These are phyloP conservation scores for Leuctra nigra DNA, from an alignment of 2,888 invertebrate species.

Conservation along the genomic window DNA sequence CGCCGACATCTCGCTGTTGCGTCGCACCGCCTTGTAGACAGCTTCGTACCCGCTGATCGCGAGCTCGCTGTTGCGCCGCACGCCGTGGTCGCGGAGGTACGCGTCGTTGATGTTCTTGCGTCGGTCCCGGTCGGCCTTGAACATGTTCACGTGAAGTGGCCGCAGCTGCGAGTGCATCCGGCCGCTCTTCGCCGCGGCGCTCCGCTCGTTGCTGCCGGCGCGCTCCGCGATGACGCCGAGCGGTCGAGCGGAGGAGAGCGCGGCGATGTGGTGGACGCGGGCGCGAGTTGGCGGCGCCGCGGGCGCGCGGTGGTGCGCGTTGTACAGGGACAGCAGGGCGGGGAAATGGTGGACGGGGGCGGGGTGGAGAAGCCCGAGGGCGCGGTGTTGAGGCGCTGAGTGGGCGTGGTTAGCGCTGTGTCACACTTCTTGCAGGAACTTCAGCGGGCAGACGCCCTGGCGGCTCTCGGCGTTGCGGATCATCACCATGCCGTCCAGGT, in stretches of 20 bases:
- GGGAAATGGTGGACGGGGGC: background rate
- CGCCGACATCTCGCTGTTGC: no score
- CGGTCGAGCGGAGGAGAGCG: conserved; percentile 47
- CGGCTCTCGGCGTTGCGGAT: conserved; percentile 89
- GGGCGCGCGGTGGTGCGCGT: background rate
- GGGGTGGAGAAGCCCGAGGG: no score
- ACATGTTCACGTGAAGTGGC: conserved; percentile 2
- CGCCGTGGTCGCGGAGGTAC: background rate
- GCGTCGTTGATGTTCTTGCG: no score
- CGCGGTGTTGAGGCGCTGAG: background rate
- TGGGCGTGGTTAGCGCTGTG: background rate
- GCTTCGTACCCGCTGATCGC: no score
- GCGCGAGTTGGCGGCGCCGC: background rate
- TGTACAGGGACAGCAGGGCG: conserved; percentile 43
- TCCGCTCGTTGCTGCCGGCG: conserved; percentile 38
- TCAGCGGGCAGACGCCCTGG: conserved; percentile 88
- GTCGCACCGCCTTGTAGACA: no score
- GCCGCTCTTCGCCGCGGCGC: background rate
- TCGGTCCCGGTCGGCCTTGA: background rate
- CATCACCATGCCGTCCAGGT: conserved; percentile 89
- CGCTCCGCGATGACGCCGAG: conserved; percentile 40
- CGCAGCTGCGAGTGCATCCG: conserved; percentile 10
- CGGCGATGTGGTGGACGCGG: background rate
- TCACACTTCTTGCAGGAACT: conserved; percentile 74
- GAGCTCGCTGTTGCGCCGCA: background rate